Evolutionary conservation across 2,888 invertebrate species (phyloP), one percentile per base, ranked within the genome.

Genomic region (Platycheirus albimanus): DNA sequence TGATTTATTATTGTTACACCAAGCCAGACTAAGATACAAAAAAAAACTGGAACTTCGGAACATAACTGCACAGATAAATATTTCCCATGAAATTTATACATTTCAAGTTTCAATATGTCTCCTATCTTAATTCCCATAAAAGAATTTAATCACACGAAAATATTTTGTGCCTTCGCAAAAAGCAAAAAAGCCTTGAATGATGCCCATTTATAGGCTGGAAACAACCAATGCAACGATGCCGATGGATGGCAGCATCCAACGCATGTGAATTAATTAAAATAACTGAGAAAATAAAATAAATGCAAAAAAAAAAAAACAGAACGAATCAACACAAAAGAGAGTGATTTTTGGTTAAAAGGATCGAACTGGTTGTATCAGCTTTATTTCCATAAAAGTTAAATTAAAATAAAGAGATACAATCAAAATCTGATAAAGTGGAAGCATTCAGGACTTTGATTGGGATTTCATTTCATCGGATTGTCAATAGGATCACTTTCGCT

Each of bases 401-500:
- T 58, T 11, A 24, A 58, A 41, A 58, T 17, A 58, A 58, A 58
- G 41, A 58, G 20, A 38, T 13, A 11, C 17, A 54, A 54, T 36
- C 11, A 36, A 54, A 43, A 19, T 38, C 28, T 20, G 38, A 49
- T 66, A 66, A 76, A 80, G 58, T 66, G 76, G 76, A 76, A 52
- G 80, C 70, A 61, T 75, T 80, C 69, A 80, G 80, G 80, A 76
- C 58, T 66, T 71, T 70, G 63, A 63, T 79, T 67, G 63, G 43
- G 30, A 45, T 72, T 66, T 58, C 61, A 45, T 64, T 24, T 72
- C 41, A 56, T 49, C 43, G 38, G 70, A 66, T 76, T 77, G 77
- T 77, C 77, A 77, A 81, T 77, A 15, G 81, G 77, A 81, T 77
- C 81, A 81, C 81, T 81, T 81, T 81, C 81, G 71, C 71, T 69